Percentiles rank a stretch among this genome's conserved stretches.
Conservation (phyloP, 2,888 invertebrate species). For the Lasioglossum malachurum region DNA sequence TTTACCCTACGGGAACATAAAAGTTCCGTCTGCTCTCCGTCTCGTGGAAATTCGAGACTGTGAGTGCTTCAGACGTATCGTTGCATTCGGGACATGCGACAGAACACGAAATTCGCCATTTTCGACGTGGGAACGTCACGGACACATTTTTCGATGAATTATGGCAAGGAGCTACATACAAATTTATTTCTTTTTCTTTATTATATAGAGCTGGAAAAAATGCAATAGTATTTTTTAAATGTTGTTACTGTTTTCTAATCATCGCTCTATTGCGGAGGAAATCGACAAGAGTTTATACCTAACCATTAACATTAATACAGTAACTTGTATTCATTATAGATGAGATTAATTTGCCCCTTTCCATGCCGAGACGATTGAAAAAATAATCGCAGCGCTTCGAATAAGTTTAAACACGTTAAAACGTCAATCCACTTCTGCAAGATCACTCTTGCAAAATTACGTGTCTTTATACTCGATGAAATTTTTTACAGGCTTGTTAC, state of each 20-base stretch:
- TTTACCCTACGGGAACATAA: not conserved
- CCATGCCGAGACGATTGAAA: not conserved
- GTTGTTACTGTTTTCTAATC: not conserved
- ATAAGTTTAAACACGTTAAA: not conserved
- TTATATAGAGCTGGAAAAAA: not conserved
- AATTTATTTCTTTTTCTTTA: too few relatives aligned
- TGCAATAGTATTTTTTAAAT: not conserved
- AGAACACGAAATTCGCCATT: not conserved
- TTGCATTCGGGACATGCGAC: not conserved
- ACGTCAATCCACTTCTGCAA: not conserved
- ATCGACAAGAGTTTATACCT: not conserved
- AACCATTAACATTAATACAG: not conserved
- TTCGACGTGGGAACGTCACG: not conserved
- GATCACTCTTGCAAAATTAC: not conserved
- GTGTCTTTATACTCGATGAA: not conserved
- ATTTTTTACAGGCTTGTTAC: not conserved
- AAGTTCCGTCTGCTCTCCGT: not conserved
- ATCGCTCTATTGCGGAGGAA: not conserved
- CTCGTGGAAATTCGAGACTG: not conserved
- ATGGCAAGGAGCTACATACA: too few relatives aligned
- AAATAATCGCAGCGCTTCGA: not conserved
- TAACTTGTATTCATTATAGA: not conserved
- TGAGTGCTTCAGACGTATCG: not conserved
- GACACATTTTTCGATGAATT: not conserved
- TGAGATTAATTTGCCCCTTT: not conserved